Evolutionary conservation across 2,797 vertebrate species (phyloP), one percentile per base, ranked within the genome.

Genomic region (Takifugu rubripes): DNA sequence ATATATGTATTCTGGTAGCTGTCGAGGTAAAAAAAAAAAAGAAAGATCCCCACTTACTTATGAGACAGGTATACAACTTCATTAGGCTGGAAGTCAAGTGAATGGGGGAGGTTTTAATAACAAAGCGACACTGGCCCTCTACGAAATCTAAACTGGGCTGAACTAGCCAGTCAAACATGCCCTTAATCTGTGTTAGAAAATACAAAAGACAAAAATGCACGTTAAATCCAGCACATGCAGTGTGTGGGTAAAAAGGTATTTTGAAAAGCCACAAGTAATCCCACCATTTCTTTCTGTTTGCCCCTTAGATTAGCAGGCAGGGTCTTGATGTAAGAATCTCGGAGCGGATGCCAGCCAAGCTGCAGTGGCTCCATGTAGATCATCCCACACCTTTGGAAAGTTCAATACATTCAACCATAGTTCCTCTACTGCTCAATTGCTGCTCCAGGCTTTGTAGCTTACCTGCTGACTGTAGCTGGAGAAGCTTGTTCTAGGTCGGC

Each of bases 381-480:
- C 96, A 98, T 97, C 17, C 96, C 96, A 84, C 96, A 98, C 80
- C 96, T 97, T 66, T 57, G 75, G 15, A 70, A 59, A 78, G 2
- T 77, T 49, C 15, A 7, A 53, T 29, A 42, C 27, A 62, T 29
- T 33, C 5, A 61, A 54, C 6, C 2, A 25, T 0, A 5, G 15
- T 49, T 47, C 14, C 2, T 25, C 16, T 27, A 40, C 26, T 14
- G 46, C 44, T 25, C 21, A 0, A 40, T 12, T 17, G 21, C 15
- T 43, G 25, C n/a, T 48, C 27, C 11, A 40, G 36, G 27, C 4
- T 17, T 17, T 40, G 25, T 26, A 48, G 17, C 71, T 57, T 75
- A 98, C 96, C 96, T 93, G 90, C 96, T 98, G 68, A 98, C 95
- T 0, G 96, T 98, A 49, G 96, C 96, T 0, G 95, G 96, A 29